Evolutionary conservation across 2,888 invertebrate species (phyloP).

Genomic region (Glyphotaelius pellucidus): DNA sequence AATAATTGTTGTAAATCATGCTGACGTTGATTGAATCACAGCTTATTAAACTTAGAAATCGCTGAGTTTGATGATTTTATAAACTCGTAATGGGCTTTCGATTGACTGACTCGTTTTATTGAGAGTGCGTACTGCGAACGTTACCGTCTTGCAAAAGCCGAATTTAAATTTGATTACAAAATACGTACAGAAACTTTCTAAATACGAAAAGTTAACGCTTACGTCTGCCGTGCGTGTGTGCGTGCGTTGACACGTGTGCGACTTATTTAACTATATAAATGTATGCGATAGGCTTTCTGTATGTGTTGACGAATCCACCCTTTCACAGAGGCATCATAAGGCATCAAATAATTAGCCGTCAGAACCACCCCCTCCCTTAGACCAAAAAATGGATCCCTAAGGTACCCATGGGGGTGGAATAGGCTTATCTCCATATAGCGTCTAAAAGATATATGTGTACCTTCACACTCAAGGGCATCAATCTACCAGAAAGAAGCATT

Average conservation of each 20-base stretch:
- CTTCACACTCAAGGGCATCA: not conserved
- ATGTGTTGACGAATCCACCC: slow-evolving; percentile 48
- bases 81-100: not conserved
- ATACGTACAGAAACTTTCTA: slow-evolving; percentile 48
- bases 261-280: slow-evolving; percentile 7
- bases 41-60: not conserved
- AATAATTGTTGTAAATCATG: not conserved
- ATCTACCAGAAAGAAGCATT: not conserved
- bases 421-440: slow-evolving; percentile 30
- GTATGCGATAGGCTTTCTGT: slow-evolving; percentile 42
- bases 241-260: slow-evolving; percentile 24
- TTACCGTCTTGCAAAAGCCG: slow-evolving; percentile 18
- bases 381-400: slow-evolving; percentile 54
- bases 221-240: slow-evolving; percentile 18
- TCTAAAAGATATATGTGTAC: slow-evolving; percentile 36
- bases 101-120: slow-evolving; percentile 28
- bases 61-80: not conserved
- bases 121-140: slow-evolving; percentile 7
- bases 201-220: slow-evolving; percentile 51
- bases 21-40: not conserved
- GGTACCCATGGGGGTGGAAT: slow-evolving; percentile 42
- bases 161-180: slow-evolving; percentile 50
- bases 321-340: slow-evolving; percentile 64
- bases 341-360: slow-evolving; percentile 67
- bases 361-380: slow-evolving; percentile 56